Conservation (phyloP, 1,140 invertebrate genomes). For the Trissolcus basalis region DNA sequence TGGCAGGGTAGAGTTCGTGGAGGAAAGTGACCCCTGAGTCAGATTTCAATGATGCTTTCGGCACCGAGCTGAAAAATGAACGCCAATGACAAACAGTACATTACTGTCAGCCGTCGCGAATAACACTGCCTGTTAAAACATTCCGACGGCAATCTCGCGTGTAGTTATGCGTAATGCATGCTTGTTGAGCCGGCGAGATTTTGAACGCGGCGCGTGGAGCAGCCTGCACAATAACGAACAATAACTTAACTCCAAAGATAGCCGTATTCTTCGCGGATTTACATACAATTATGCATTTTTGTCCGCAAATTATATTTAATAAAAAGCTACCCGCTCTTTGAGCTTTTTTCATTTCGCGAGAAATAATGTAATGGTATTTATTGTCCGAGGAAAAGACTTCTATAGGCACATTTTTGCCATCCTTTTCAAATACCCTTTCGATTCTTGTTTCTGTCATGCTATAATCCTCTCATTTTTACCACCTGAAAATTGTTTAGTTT, state of each 20-base stretch:
- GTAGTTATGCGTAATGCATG: slow-evolving; percentile 33
- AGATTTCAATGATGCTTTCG: slow-evolving; percentile 42
- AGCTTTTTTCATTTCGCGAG: neutral
- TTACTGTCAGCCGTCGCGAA: slow-evolving; percentile 31
- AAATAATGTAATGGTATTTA: neutral
- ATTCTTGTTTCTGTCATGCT: too few relatives aligned
- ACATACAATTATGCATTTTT: slow-evolving; percentile 30
- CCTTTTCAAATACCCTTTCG: too few relatives aligned
- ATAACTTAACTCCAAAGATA: slow-evolving; percentile 29
- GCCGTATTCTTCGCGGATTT: slow-evolving; percentile 14
- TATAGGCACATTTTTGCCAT: too few relatives aligned
- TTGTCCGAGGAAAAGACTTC: too few relatives aligned
- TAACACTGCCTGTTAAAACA: slow-evolving; percentile 26
- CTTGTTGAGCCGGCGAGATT: slow-evolving; percentile 31
- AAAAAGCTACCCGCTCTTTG: slow-evolving; percentile 1
- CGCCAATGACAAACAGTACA: slow-evolving; percentile 13
- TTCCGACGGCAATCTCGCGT: slow-evolving; percentile 31
- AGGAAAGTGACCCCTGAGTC: slow-evolving; percentile 37
- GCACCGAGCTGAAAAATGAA: slow-evolving; percentile 36
- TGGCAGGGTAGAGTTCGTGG: slow-evolving; percentile 15
- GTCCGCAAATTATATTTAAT: slow-evolving; percentile 19
- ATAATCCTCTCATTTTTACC: too few relatives aligned
- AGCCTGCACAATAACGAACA: slow-evolving; percentile 25
- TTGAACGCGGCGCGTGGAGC: slow-evolving; percentile 2
- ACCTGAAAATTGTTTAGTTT: too few relatives aligned